Evolutionary conservation across 2,888 invertebrate genomes (phyloP).

Genomic region (Odontomyia ornata): DNA sequence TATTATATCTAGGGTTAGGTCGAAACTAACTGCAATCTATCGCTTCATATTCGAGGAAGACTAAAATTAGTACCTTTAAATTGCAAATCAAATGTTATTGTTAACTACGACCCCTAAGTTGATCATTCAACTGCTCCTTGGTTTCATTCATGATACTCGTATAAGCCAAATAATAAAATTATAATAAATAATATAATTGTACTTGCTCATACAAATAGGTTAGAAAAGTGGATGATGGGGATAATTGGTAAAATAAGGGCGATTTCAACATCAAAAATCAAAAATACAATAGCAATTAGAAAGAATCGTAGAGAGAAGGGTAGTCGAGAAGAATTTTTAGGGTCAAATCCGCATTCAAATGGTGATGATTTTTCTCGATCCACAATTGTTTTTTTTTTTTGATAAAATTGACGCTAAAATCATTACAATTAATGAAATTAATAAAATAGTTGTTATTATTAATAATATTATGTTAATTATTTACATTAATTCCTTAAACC

Average conservation of each 20-base stretch:
- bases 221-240: conserved; percentile 59
- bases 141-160: conserved; percentile 68
- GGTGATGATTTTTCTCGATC: conserved; percentile 73
- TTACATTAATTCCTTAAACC: conserved; percentile 70
- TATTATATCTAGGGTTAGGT: conserved; percentile 29
- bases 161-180: conserved; percentile 60
- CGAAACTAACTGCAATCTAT: conserved; percentile 66
- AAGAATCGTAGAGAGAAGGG: conserved; percentile 72
- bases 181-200: conserved; percentile 29
- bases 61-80: conserved; percentile 64
- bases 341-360: conserved; percentile 73
- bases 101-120: conserved; percentile 64
- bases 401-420: conserved; percentile 66
- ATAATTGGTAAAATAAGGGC: conserved; percentile 71
- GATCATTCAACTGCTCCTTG: conserved; percentile 71
- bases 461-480: conserved; percentile 66
- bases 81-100: conserved; percentile 65
- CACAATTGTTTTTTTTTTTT: conserved; percentile 69
- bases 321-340: conserved; percentile 65
- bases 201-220: conserved; percentile 58
- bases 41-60: conserved; percentile 64
- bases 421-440: conserved; percentile 66
- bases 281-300: conserved; percentile 73
- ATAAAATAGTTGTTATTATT: conserved; percentile 60
- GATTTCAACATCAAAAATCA: conserved; percentile 80